Evolutionary conservation across 2,113 vertebrate species (phyloP), one percentile per base, ranked within the genome.

Genomic region (Trochalopteron elliotii): DNA sequence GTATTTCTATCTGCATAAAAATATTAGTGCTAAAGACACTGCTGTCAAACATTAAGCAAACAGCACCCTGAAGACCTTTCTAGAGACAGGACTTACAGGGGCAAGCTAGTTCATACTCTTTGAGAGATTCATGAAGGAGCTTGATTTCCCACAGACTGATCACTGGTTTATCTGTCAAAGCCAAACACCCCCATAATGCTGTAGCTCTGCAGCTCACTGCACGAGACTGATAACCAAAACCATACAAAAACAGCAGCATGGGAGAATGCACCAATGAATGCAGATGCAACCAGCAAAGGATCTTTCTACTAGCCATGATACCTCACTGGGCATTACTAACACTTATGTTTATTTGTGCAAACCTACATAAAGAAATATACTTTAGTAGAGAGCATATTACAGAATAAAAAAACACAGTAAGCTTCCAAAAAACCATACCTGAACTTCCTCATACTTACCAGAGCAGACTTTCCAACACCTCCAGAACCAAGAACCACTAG

Each of bases 401-500:
- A 75, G 37, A 11, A 50, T 55, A 47, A 17, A 17, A 69, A 42
- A 15, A 53, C 5, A 74, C 16, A 75, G 0, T 28, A 77, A 71
- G 12, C 33, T 21, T 55, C 44, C 7, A 63, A 57, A 33, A 82
- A 89, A n/a, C 3, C 17, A 1, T 55, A 71, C 9, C 69, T 49
- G 18, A 70, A 37, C 22, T 55, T 44, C 69, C 47, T 59, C 28
- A n/a, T 56, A 98, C 98, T 99, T 98, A 99, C 98, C 98, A 99
- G 93, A 91, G 99, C 99, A 97, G 99, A 99, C 97, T 99, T 99
- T 97, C 98, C 99, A 89, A 99, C 99, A 77, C 99, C 99, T 98
- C 99, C 99, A 56, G 99, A 99, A 93, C 99, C 99, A 96, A 99
- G 98, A 96, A 99, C 99, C 55, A 99, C 99, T 94, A 99, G 98